phyloP scores from a whole-genome alignment of 2,797 vertebrate species.

The Parotocinclus haroldoi region DNA sequence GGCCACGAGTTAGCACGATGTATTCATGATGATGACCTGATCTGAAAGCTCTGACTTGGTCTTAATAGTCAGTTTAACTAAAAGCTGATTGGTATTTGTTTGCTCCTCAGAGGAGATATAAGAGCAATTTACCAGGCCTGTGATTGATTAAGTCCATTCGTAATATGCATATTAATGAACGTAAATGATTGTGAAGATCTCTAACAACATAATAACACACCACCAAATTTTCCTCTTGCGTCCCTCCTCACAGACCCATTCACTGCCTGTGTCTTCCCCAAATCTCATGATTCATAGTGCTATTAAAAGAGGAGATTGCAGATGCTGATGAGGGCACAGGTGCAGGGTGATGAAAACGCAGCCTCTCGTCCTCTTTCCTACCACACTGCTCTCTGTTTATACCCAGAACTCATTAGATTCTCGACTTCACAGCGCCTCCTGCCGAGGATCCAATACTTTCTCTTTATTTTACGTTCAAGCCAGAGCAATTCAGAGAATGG shows the following conservation, averaged over 20 bases:
- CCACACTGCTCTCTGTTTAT: slow-evolving; percentile 42
- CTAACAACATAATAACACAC: slow-evolving; percentile 20
- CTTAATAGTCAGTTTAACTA: too few relatives aligned
- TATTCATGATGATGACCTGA: too few relatives aligned
- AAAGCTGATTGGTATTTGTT: background rate
- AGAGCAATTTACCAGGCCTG: background rate
- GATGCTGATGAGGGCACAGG: slow-evolving; percentile 23
- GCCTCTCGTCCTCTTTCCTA: slow-evolving; percentile 19
- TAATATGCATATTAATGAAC: slow-evolving; percentile 1
- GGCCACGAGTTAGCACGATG: too few relatives aligned
- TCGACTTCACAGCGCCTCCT: slow-evolving; percentile 33
- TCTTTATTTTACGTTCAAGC: background rate
- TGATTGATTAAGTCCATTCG: background rate
- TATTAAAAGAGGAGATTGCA: slow-evolving; percentile 8
- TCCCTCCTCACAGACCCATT: slow-evolving; percentile 14
- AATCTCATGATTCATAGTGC: too few relatives aligned
- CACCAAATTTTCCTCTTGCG: slow-evolving; percentile 26
- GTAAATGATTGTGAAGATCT: slow-evolving; percentile 22
- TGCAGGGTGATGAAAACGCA: slow-evolving; percentile 17
- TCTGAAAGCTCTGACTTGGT: too few relatives aligned
- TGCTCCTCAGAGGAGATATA: background rate
- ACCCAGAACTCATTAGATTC: slow-evolving; percentile 40
- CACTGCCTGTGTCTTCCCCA: background rate
- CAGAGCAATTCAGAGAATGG: background rate
- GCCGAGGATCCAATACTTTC: slow-evolving; percentile 21